Conservation (phyloP, 2,113 vertebrate species). For the Gymnobelideus leadbeateri region DNA sequence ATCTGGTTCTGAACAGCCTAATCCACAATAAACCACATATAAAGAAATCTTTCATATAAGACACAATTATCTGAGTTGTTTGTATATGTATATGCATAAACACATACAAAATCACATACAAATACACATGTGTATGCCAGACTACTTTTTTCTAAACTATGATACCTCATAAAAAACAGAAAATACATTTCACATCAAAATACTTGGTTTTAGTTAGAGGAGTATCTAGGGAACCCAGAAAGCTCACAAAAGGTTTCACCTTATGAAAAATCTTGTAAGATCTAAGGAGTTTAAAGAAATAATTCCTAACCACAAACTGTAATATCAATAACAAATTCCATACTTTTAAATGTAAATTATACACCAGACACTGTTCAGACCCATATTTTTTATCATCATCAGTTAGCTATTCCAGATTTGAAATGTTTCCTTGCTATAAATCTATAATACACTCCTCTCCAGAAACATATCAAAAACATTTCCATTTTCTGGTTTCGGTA, state of each 20-base stretch:
- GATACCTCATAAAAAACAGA: neutral
- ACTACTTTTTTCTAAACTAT: neutral
- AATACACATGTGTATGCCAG: neutral
- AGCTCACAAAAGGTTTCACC: conserved; percentile 4
- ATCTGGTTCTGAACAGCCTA: conserved; percentile 36
- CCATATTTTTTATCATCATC: conserved; percentile 62
- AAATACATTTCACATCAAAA: neutral
- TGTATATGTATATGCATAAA: neutral
- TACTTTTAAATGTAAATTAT: conserved; percentile 70
- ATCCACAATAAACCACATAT: conserved; percentile 8
- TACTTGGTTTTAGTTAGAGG: neutral
- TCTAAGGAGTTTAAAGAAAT: conserved; percentile 46
- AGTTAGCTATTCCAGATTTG: conserved; percentile 63
- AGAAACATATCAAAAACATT: conserved; percentile 82
- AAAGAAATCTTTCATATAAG: conserved; percentile 7
- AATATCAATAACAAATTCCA: conserved; percentile 66
- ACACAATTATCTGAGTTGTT: neutral
- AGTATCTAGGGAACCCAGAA: neutral
- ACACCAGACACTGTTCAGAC: conserved; percentile 35
- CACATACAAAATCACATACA: neutral
- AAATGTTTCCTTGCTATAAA: conserved; percentile 72
- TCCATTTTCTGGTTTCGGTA: conserved; percentile 80
- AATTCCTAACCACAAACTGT: conserved; percentile 31
- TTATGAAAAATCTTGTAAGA: conserved; percentile 56
- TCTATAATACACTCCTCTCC: conserved; percentile 70